Evolutionary conservation across 2,797 vertebrate species (phyloP), one percentile per base, ranked within the genome.

Genomic region (Ibycter americanus): DNA sequence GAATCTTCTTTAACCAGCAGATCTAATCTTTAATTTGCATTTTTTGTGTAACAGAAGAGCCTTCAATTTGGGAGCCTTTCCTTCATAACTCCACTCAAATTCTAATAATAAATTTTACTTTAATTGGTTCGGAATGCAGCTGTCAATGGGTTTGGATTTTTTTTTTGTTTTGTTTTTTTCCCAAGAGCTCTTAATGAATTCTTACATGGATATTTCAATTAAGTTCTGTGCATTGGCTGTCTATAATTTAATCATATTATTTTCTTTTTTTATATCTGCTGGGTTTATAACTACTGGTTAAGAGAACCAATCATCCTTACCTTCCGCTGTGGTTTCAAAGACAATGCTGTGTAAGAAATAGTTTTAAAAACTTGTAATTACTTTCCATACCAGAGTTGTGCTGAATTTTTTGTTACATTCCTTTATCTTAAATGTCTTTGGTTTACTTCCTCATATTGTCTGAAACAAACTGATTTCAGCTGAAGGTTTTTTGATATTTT

Each of bases 401-500:
- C 40, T 25, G 34, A 83, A 89, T 78, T 38, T 67, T 54, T 56
- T 90, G 91, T 87, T 56, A 81, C 59, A 83, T 97, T 96, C 68
- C 67, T 96, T 93, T 95, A 63, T 97, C 63, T 90, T 67, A 78
- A 93, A 95, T 94, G 54, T 91, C 49, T 95, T 90, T 82, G 56
- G 16, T 95, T 95, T 74, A 96, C 95, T 96, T 97, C 54, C 79
- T 97, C 85, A 89, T 91, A 62, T 91, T 97, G 92, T 96, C 95
- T 97, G 93, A 97, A 90, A 76, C 59, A 97, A 97, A 96, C 91
- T 97, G 97, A 95, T 98, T 98, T 98, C 94, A 97, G 90, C 81
- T 95, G 89, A 97, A 95, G 94, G 87, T 70, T 98, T 98, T 98
- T 98, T 98, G 93, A 97, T 98, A 98, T 97, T 98, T 98, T 98